Percentiles rank a stretch among this genome's conserved stretches.
phyloP scores from a whole-genome alignment of 2,888 invertebrate genomes.

The Dichetophora obliterata region DNA sequence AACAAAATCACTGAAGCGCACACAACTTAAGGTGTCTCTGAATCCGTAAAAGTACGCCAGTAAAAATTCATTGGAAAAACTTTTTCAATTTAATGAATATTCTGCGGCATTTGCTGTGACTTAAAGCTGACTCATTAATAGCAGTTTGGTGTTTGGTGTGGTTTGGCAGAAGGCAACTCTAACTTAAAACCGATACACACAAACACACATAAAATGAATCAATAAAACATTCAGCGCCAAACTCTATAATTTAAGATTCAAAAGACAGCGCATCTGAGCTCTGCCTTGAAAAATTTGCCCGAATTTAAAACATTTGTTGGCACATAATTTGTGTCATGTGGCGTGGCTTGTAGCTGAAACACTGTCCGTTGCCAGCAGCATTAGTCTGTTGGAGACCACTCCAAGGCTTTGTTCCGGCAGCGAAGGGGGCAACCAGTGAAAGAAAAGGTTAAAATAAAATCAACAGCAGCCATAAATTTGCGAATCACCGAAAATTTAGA shows the following conservation, averaged over 20 bases:
- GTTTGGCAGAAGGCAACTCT: neutral
- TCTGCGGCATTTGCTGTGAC: neutral
- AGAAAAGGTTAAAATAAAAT: slow-evolving; percentile 9
- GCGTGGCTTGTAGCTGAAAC: neutral
- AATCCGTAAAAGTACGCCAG: neutral
- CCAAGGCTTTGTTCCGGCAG: neutral
- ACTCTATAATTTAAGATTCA: no score
- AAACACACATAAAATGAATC: no score
- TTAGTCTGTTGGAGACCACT: neutral
- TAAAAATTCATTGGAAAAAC: slow-evolving; percentile 3
- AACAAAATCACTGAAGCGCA: neutral
- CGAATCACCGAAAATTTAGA: neutral
- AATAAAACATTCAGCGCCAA: no score
- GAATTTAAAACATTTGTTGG: slow-evolving; percentile 3
- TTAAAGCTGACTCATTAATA: slow-evolving; percentile 10
- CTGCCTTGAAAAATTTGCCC: neutral
- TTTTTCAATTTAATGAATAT: slow-evolving; percentile 5
- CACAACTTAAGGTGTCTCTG: neutral
- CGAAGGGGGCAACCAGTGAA: neutral
- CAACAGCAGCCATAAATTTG: slow-evolving; percentile 6
- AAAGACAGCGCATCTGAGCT: no score
- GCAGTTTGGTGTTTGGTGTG: neutral
- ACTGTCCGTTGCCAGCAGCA: neutral
- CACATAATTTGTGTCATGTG: neutral
- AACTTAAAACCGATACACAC: no score